These are phyloP conservation scores for Ectemnius lituratus DNA, from an alignment of 2,888 invertebrate genomes.

Conservation along the genomic window DNA sequence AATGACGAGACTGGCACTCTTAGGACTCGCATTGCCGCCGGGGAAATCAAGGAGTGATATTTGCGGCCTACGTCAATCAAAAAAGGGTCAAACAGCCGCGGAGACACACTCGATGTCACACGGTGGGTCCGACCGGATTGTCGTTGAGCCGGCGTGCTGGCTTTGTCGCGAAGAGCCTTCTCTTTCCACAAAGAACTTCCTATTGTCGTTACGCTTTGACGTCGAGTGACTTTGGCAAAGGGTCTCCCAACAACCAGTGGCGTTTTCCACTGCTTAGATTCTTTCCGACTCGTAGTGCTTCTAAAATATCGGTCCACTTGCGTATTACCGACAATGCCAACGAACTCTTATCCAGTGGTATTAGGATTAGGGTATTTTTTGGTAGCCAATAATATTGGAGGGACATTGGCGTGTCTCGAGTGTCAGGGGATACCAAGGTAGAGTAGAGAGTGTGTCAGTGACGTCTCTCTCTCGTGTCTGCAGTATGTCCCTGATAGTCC, in stretches of 20 bases:
- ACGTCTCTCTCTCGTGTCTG: conserved; percentile 54
- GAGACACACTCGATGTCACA: conserved; percentile 70
- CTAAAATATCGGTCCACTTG: no score
- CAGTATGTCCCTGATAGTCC: conserved; percentile 43
- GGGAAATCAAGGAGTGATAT: conserved; percentile 45
- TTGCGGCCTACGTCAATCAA: conserved; percentile 60
- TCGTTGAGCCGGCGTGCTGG: conserved; percentile 62
- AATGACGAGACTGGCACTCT: conserved; percentile 35
- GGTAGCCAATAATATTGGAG: background rate
- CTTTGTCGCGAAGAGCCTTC: conserved; percentile 52
- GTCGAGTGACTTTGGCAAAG: conserved; percentile 48
- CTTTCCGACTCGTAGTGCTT: background rate
- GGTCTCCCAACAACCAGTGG: conserved; percentile 13
- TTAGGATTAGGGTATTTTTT: no score
- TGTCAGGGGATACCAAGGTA: conserved; percentile 36
- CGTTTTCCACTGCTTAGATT: background rate
- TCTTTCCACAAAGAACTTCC: conserved; percentile 50
- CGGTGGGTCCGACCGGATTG: conserved; percentile 56
- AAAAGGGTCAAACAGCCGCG: conserved; percentile 65
- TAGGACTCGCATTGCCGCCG: conserved; percentile 49
- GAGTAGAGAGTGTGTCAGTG: conserved; percentile 46
- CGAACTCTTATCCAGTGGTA: no score
- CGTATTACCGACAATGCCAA: no score
- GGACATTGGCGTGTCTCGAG: conserved; percentile 17
- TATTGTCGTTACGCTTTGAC: conserved; percentile 49